phyloP scores from a whole-genome alignment of 2,797 vertebrate species.

The Cetoscarus ocellatus region DNA sequence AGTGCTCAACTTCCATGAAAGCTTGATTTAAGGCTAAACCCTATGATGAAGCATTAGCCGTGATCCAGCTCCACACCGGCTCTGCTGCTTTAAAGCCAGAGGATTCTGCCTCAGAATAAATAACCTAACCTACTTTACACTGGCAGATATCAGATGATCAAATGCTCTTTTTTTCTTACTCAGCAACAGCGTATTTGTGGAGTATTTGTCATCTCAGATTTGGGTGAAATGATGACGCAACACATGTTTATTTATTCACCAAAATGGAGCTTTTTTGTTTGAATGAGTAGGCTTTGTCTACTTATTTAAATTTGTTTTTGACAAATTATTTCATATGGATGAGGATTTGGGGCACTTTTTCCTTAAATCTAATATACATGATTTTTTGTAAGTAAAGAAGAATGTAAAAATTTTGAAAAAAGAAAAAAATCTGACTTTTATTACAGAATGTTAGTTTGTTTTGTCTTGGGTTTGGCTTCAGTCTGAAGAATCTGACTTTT shows the following conservation, averaged over 20 bases:
- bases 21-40: constrained; percentile 31
- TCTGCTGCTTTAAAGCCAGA: constrained; percentile 38
- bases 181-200: constrained; percentile 17
- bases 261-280: not conserved
- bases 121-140: constrained; percentile 52
- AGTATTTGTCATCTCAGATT: constrained; percentile 30
- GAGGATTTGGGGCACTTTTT: no score
- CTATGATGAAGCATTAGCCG: constrained; percentile 50
- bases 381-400: no score
- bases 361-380: no score
- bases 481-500: no score
- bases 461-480: no score
- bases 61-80: constrained; percentile 31
- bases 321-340: no score
- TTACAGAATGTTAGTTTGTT: no score
- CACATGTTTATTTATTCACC: constrained; percentile 44
- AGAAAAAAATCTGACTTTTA: no score
- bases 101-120: constrained; percentile 39
- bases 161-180: constrained; percentile 5
- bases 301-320: constrained; percentile 31
- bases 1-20: constrained; percentile 40
- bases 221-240: constrained; percentile 46
- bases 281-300: constrained; percentile 16
- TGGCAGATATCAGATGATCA: constrained; percentile 45
- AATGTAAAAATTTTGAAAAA: no score